Evolutionary conservation across 2,113 vertebrate genomes (phyloP).

Genomic region (Pangasianodon hypophthalmus): DNA sequence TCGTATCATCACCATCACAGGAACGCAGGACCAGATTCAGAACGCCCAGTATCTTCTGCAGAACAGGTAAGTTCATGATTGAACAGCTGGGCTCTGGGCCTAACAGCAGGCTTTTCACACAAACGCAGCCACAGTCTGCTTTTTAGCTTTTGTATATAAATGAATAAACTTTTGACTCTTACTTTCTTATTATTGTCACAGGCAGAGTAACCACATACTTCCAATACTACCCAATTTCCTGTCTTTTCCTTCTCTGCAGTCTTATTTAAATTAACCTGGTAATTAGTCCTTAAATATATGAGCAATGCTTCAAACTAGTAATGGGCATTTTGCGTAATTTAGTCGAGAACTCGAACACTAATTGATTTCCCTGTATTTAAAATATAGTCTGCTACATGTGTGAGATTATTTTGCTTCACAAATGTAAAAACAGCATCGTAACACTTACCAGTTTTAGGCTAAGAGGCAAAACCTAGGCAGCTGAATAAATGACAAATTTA

Average conservation of each 20-base stretch:
- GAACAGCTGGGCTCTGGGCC: background rate
- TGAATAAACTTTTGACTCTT: background rate
- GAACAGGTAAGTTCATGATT: slow-evolving; percentile 82
- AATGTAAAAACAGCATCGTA: background rate
- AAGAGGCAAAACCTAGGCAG: background rate
- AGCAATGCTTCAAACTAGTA: background rate
- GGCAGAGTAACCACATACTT: background rate
- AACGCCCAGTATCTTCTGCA: slow-evolving; percentile 98
- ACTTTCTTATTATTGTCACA: background rate
- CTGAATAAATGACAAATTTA: background rate
- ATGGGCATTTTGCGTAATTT: too few species aligned
- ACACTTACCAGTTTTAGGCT: background rate
- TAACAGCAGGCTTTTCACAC: background rate
- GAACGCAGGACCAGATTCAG: slow-evolving; percentile 99
- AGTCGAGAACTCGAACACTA: background rate
- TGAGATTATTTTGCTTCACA: background rate
- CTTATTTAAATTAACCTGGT: background rate
- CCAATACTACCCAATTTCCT: background rate
- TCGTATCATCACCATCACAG: slow-evolving; percentile 98
- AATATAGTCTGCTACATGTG: background rate
- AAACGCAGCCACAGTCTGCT: background rate
- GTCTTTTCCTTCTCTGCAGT: background rate
- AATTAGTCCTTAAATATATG: background rate
- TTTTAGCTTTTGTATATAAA: background rate
- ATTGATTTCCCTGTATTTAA: background rate